A percentile compares a stretch with the other conserved stretches of the same genome.
These are phyloP conservation scores for Littorina saxatilis DNA, from an alignment of 1,140 invertebrate genomes.

Conservation along the genomic window DNA sequence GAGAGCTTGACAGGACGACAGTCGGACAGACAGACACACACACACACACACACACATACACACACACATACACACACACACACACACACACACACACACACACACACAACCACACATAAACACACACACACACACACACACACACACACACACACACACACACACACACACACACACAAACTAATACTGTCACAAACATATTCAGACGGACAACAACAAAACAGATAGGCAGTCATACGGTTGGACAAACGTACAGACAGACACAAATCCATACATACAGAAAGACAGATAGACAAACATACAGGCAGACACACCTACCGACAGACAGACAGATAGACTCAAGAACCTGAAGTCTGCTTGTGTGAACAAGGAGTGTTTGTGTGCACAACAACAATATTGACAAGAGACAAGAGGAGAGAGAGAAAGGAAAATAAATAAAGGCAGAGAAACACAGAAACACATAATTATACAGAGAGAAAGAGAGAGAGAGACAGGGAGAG, in stretches of 20 bases:
- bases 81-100: not conserved
- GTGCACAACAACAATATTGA: no score
- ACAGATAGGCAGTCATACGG: not conserved
- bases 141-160: not conserved
- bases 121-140: not conserved
- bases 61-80: not conserved
- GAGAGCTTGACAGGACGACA: no score
- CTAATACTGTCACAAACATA: not conserved
- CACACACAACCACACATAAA: no score
- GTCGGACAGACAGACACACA: no score
- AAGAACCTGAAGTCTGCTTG: no score
- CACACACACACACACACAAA: not conserved
- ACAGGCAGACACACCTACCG: not conserved
- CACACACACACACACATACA: not conserved
- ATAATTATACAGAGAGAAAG: no score
- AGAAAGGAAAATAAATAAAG: no score
- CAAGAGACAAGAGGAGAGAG: no score
- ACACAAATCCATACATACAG: not conserved
- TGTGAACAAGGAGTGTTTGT: no score
- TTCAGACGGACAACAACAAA: not conserved
- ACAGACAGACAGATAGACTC: no score
- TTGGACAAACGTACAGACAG: not conserved
- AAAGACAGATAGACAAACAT: not conserved
- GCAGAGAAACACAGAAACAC: no score
- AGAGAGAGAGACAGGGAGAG: no score